phyloP scores from a whole-genome alignment of 2,888 invertebrate genomes.

The Andrena haemorrhoa region DNA sequence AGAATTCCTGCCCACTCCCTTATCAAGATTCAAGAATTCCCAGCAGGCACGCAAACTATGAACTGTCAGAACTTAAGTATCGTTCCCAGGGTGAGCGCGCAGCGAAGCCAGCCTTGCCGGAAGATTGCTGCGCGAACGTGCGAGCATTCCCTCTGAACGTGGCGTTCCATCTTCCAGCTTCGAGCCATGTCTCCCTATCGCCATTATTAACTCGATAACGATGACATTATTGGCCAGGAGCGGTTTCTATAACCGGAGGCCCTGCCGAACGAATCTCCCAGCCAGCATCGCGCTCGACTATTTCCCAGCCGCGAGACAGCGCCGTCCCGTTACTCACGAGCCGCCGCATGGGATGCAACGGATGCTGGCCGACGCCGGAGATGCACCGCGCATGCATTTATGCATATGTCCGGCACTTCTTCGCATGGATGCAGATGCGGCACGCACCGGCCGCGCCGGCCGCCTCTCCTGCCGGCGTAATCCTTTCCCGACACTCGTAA shows the following conservation, averaged over 20 bases:
- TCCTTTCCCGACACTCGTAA: conserved; percentile 83
- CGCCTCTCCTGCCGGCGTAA: conserved; percentile 69
- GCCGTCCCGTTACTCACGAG: conserved; percentile 33
- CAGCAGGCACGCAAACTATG: no score
- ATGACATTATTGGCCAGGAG: conserved; percentile 32
- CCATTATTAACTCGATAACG: conserved; percentile 51
- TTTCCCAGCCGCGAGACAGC: conserved; percentile 14
- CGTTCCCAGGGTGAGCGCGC: no score
- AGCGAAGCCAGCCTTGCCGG: no score
- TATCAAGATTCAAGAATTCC: no score
- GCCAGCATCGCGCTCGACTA: conserved; percentile 10
- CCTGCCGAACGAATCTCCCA: not conserved
- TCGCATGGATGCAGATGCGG: conserved; percentile 80
- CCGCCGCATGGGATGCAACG: conserved; percentile 1
- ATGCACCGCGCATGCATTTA: conserved; percentile 48
- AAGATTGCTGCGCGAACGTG: not conserved
- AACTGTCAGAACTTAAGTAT: no score
- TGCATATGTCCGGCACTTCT: conserved; percentile 55
- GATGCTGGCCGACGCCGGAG: not conserved
- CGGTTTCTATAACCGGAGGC: conserved; percentile 13
- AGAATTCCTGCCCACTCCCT: no score
- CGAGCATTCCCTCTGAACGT: not conserved
- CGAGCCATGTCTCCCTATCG: not conserved
- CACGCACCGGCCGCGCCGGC: conserved; percentile 75
- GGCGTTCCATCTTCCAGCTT: not conserved